Base-by-base conservation (phyloP, 2,888 invertebrate genomes). In the Parnassius mnemosyne region DNA sequence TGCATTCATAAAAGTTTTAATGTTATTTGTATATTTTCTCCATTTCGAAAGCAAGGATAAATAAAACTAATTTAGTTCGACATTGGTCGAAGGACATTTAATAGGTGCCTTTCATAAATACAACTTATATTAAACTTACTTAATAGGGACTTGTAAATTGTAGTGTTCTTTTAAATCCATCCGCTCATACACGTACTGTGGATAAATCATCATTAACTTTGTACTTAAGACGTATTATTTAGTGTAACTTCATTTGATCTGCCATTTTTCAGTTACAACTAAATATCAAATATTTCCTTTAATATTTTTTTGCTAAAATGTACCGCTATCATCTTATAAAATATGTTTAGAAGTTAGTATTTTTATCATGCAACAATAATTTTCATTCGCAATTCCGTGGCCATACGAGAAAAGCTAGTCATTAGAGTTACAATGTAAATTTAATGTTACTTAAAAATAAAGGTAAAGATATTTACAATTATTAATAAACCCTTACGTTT, bases 321-420 rank as follows among this genome's bases (percentile, higher is more conserved):
- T 52, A 53, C 53, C 47, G 61, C 61, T 42, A 25, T 12, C 57
- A 57, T 49, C 53, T 57, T 52, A 16, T 44, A 49, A 25, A 25
- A 25, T 55, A 52, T 51, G 46, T 53, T 52, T 52, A 57, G 57
- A 46, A 2, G n/a, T 56, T 53, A 57, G 53, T 57, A 57, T 13
- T 61, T 61, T 70, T 71, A 70, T 73, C 71, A 69, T 74, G 80
- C 79, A 68, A 69, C 49, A 53, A 66, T 69, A 65, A 65, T 61
- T 71, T 72, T 73, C 68, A 62, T 75, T 77, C 76, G 77, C 75
- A 73, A 77, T 73, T 78, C 81, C 78, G 85, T 83, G 89, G 90
- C 89, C 89, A 87, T 89, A 87, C 83, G 88, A 88, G 85, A 85
- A 83, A 84, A 86, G 82, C 91, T 91, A 91, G 91, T 91, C 91